A percentile compares a stretch with the other conserved stretches of the same genome.
Conservation (phyloP, 2,797 vertebrate genomes). For the Xenentodon cancila region DNA sequence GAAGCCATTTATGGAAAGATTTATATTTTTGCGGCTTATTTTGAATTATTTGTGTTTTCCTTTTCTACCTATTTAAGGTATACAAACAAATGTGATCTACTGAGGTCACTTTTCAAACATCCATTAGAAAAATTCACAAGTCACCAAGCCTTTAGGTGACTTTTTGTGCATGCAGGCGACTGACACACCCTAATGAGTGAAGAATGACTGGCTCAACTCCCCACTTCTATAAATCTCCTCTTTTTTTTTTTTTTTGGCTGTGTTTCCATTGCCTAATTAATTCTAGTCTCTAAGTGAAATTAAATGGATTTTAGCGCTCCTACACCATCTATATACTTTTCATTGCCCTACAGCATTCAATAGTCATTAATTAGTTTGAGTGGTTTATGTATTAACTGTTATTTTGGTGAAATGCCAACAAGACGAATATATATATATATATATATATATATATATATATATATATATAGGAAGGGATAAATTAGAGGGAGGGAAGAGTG, state of each 20-base stretch:
- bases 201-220: constrained; percentile 54
- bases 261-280: constrained; percentile 68
- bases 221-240: constrained; percentile 62
- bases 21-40: no score
- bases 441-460: no score
- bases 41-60: no score
- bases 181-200: constrained; percentile 63
- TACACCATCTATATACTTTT: constrained; percentile 76
- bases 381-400: constrained; percentile 77
- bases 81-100: background rate
- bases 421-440: constrained; percentile 51
- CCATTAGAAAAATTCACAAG: constrained; percentile 24
- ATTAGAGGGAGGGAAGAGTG: constrained; percentile 21
- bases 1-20: no score
- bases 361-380: constrained; percentile 77
- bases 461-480: constrained; percentile 34
- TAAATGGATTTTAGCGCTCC: constrained; percentile 76
- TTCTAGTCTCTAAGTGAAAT: constrained; percentile 74
- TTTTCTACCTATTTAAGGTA: background rate
- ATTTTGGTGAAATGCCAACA: constrained; percentile 71
- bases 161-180: constrained; percentile 27
- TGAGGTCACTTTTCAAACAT: constrained; percentile 18
- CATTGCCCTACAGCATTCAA: constrained; percentile 60
- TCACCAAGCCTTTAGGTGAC: constrained; percentile 30
- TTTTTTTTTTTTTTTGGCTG: constrained; percentile 68